Evolutionary conservation across 2,888 invertebrate genomes (phyloP), one percentile per base, ranked within the genome.

Genomic region (Dugesia japonica): DNA sequence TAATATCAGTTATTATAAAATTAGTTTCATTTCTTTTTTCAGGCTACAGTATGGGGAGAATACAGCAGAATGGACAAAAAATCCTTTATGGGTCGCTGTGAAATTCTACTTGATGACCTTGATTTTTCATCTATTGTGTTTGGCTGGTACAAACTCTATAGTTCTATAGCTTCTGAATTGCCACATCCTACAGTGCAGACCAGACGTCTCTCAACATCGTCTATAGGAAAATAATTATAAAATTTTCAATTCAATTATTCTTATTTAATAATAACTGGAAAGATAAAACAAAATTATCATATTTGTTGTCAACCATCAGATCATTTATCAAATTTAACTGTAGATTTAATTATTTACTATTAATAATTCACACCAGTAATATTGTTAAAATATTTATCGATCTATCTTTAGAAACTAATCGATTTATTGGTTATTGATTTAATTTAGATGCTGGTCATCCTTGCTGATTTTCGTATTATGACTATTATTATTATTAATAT

Each of bases 31-130:
- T n/a, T n/a, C n/a, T n/a, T n/a, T n/a, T 79, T 81, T 0, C 86
- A 98, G 97, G 92, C 99, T 80, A 97, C 94, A 76, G 95, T 99
- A 76, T 97, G 97, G 94, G 98, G 98, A 81, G 98, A 98, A 86
- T 97, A 97, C 86, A 95, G 97, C 79, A 90, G 95, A 80, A 91
- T 98, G 85, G 98, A 99, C 85, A 91, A 92, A 86, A 98, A 98
- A 88, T 92, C 93, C 83, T 98, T 99, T 87, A 97, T 99, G 97
- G 98, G 98, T 80, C 94, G 98, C 82, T 93, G 94, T 83, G 97
- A 98, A 87, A 95, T 99, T 85, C 90, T 93, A 89, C 89, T 99
- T 84, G 97, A 97, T 86, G 93, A 97, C 87, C 88, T 99, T 82
- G 92, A 97, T 87, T 89, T 97, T 82, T 91, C 92, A 85, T 92